Base-by-base conservation (phyloP, 2,113 vertebrate genomes). In the Cheilinus undulatus region DNA sequence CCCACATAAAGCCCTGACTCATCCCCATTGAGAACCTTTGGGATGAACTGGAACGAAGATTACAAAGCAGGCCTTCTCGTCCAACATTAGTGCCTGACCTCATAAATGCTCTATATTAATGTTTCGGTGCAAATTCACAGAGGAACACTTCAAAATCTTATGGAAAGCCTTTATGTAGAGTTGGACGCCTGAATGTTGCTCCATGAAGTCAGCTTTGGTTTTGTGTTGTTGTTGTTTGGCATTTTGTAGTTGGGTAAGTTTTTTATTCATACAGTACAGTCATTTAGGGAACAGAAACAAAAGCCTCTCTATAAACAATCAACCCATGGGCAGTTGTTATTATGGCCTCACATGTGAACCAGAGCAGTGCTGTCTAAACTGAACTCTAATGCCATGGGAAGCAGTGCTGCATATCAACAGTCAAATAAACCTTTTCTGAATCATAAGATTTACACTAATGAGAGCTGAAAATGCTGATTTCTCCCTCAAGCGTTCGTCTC, bases 201-300 rank as follows among this genome's bases (percentile, higher is more conserved):
- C 15, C 22, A 65, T 23, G 28, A 20, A 32, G 13, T 52, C 50
- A 20, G 28, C 49, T 64, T 58, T 45, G 54, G 70, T 28, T 79
- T 71, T 57, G 56, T 62, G 50, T 72, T 46, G 57, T 27, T 22
- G 62, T 62, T 72, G 82, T 80, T 84, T 86, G 73, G 78, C 61
- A 77, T 49, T 75, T 50, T 57, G 43, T 68, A 82, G 72, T 7
- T 3, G 53, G 48, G 60, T 50, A 57, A 51, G 36, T 66, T 76
- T 64, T 56, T 77, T 70, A 56, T 50, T 54, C 46, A 10, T 22
- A 34, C 36, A 20, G 54, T 64, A 68, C 8, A 43, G 36, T 76
- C 80, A 79, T 85, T 70, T 58, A 64, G 57, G 78, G 82, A 74
- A 64, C 36, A 57, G 22, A 72, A 72, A 56, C 66, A 73, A n/a